phyloP scores from a whole-genome alignment of 2,797 vertebrate species.

The Acanthornis magna region DNA sequence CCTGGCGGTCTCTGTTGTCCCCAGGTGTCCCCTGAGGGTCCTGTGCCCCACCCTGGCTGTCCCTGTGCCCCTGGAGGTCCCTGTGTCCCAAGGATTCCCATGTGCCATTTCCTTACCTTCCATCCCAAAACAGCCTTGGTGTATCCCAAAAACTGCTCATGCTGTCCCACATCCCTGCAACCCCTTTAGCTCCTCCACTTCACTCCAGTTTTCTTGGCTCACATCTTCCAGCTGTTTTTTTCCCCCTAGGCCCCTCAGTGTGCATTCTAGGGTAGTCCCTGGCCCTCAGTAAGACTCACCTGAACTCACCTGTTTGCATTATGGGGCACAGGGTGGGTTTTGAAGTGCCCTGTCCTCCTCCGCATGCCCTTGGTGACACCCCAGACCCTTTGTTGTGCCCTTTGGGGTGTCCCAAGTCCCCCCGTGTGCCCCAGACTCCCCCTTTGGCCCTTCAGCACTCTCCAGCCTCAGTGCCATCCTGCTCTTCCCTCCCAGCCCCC shows the following conservation, averaged over 20 bases:
- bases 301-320: neutral
- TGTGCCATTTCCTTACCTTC: rapidly evolving
- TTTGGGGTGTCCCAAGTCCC: neutral
- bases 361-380: neutral
- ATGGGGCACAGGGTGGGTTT: rapidly evolving
- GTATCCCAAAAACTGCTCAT: neutral
- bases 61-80: neutral
- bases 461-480: rapidly evolving
- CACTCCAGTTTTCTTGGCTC: rapidly evolving
- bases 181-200: too few relatives aligned
- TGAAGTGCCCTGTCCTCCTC: too few relatives aligned
- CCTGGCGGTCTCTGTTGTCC: neutral
- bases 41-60: neutral
- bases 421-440: rapidly evolving
- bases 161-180: neutral
- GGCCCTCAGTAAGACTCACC: rapidly evolving
- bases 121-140: neutral
- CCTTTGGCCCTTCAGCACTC: rapidly evolving
- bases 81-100: neutral
- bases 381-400: rapidly evolving
- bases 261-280: neutral
- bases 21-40: neutral
- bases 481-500: neutral
- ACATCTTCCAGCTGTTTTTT: rapidly evolving
- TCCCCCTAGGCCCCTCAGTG: rapidly evolving